Percentiles rank a stretch among this genome's conserved stretches.
phyloP scores from a whole-genome alignment of 2,888 invertebrate genomes.

The Lutraria lutraria region DNA sequence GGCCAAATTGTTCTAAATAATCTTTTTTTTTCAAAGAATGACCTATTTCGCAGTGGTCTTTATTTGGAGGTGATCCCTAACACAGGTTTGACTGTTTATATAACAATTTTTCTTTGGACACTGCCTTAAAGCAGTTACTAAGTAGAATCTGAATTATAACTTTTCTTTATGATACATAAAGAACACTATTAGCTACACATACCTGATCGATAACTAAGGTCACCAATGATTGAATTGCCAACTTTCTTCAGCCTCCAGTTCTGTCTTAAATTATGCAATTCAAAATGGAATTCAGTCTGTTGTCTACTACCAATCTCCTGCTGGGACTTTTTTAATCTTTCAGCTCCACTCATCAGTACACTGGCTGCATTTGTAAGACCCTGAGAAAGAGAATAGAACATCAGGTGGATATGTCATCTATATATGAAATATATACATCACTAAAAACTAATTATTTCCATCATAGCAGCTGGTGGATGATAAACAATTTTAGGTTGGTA shows the following conservation, averaged over 20 bases:
- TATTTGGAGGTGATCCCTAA: no score
- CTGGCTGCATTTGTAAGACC: constrained; percentile 94
- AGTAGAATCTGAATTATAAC: no score
- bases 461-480: background rate
- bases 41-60: no score
- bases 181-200: constrained; percentile 8
- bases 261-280: constrained; percentile 94
- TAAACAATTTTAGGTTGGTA: background rate
- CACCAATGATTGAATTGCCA: constrained; percentile 97
- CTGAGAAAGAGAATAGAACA: constrained; percentile 77
- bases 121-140: no score
- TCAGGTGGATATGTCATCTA: background rate
- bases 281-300: constrained; percentile 96
- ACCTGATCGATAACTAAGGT: constrained; percentile 96
- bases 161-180: no score
- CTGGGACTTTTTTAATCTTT: constrained; percentile 93
- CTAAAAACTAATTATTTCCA: no score
- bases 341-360: constrained; percentile 94
- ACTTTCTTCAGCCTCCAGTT: constrained; percentile 99
- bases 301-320: constrained; percentile 90
- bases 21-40: no score
- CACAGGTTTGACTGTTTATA: no score
- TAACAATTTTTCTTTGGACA: no score
- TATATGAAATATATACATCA: no score
- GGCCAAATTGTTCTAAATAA: no score